Evolutionary conservation across 2,888 invertebrate species (phyloP), one percentile per base, ranked within the genome.

Genomic region (Phalera bucephala): DNA sequence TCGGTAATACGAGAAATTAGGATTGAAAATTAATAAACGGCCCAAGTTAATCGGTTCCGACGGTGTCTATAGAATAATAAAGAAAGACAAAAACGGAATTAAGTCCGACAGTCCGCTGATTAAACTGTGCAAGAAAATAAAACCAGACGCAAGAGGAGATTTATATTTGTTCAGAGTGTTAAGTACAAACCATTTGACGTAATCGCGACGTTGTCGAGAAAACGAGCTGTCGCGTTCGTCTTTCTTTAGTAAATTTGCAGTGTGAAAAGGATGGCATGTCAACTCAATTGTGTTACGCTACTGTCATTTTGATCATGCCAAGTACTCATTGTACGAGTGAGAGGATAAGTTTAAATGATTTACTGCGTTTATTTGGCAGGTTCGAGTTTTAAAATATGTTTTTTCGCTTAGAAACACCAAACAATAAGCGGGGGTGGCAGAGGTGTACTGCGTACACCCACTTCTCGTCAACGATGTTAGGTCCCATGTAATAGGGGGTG

Each of bases 51-150:
- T 38, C 22, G 31, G 29, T 39, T 25, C 10, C 17, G 20, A 31
- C 26, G 11, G 33, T 36, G 38, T 22, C 25, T 41, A 7, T 33
- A 14, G 17, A 17, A 3, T 17, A 17, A n/a, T n/a, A n/a, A 3
- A 22, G 23, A 14, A 42, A 31, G 32, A 40, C 23, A 31, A 44
- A 40, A 54, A 54, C 36, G 31, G 40, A 38, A 54, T 54, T 46
- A 41, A 51, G 55, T 50, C 51, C 36, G 31, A 31, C 51, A 36
- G 51, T 33, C 36, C 23, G 13, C 39, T 51, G 46, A 54, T 55
- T 54, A 54, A 55, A 55, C 31, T 36, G 36, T 36, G 27, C 28
- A 47, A 42, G 20, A 33, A 21, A 44, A 31, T 31, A 12, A 29
- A 10, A 25, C 3, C 40, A 48, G 35, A 35, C 51, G 35, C 33